phyloP scores from a whole-genome alignment of 2,797 vertebrate genomes.

The Lithobates pipiens region DNA sequence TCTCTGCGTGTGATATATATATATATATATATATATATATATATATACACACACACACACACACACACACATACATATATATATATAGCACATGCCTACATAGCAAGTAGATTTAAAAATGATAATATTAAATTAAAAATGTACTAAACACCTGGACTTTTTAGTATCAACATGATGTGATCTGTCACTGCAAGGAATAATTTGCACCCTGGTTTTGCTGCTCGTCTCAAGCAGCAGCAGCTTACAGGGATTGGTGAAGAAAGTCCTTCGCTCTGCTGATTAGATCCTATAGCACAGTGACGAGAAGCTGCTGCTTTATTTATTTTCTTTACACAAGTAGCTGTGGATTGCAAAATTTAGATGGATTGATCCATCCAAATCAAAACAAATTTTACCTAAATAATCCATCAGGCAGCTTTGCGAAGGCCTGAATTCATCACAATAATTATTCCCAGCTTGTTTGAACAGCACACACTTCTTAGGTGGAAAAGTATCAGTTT shows the following conservation, averaged over 20 bases:
- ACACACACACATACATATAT: too few relatives aligned
- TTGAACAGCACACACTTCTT: not conserved
- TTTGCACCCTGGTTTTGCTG: not conserved
- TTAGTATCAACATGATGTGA: not conserved
- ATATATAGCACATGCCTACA: too few relatives aligned
- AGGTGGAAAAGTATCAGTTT: conserved; percentile 34
- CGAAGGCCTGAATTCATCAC: conserved; percentile 36
- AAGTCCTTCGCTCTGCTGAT: conserved; percentile 1
- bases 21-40: too few relatives aligned
- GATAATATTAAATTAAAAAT: not conserved
- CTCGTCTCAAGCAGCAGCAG: not conserved
- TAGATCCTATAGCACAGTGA: conserved; percentile 25
- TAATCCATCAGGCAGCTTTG: conserved; percentile 45
- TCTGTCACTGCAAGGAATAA: not conserved
- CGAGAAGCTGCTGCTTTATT: conserved; percentile 33
- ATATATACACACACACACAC: not conserved
- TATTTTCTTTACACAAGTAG: conserved; percentile 59
- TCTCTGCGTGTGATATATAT: too few relatives aligned
- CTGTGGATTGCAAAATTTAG: conserved; percentile 49
- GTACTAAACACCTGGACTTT: too few relatives aligned
- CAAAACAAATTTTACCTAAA: conserved; percentile 53
- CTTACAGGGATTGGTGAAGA: not conserved
- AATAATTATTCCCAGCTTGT: conserved; percentile 49
- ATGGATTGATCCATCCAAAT: conserved; percentile 50
- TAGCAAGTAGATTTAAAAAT: not conserved